Conservation (phyloP, 2,797 vertebrate genomes). For the Cephalopachus bancanus region DNA sequence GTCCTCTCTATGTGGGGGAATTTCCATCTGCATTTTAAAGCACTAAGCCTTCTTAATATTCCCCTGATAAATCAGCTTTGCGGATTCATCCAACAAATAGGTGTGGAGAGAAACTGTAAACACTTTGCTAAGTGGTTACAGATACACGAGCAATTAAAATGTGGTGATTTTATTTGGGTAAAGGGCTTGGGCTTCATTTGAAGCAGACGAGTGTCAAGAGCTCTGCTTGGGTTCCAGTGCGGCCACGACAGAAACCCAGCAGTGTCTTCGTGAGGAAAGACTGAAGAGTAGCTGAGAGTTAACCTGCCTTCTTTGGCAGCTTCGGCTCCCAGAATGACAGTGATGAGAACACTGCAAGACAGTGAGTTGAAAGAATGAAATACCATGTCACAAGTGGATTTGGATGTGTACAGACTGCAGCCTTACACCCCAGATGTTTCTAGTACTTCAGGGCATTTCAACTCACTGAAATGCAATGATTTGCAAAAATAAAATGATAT, state of each 20-base stretch:
- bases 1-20: constrained; percentile 63
- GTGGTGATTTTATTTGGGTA: constrained; percentile 64
- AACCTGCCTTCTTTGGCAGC: not conserved
- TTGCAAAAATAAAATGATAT: constrained; percentile 12
- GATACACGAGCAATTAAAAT: constrained; percentile 74
- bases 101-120: constrained; percentile 73
- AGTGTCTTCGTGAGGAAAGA: not conserved
- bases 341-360: not conserved
- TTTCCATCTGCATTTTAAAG: constrained; percentile 76
- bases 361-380: not conserved
- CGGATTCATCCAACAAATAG: constrained; percentile 76
- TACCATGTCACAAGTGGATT: not conserved
- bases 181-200: constrained; percentile 55
- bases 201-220: constrained; percentile 21
- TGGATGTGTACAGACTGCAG: not conserved
- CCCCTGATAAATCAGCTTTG: constrained; percentile 78
- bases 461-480: not conserved
- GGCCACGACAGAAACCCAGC: not conserved
- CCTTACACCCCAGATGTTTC: not conserved
- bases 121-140: constrained; percentile 73
- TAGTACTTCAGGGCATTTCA: not conserved
- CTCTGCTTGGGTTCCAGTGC: not conserved
- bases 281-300: not conserved
- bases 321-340: not conserved
- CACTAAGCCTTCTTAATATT: constrained; percentile 77